phyloP scores from a whole-genome alignment of 1,140 invertebrate species.

The Hylaeus anthracinus region DNA sequence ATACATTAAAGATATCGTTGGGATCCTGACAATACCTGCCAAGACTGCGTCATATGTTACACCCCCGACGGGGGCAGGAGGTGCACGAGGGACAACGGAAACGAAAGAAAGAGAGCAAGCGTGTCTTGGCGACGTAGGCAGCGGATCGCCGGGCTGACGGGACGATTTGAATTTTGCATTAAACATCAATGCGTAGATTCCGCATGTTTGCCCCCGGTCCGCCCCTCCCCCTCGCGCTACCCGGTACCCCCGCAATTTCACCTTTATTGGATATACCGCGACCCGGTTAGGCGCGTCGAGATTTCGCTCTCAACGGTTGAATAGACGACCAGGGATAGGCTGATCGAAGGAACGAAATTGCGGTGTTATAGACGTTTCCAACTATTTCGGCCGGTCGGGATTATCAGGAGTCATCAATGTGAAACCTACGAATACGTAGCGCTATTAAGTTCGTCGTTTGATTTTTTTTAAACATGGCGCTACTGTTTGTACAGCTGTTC shows the following conservation, averaged over 20 bases:
- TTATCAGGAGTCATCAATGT: too few species aligned
- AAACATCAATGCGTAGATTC: conserved; percentile 75
- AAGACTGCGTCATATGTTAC: conserved; percentile 77
- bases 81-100: neutral
- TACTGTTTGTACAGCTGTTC: too few species aligned
- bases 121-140: conserved; percentile 6
- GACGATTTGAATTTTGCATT: conserved; percentile 78
- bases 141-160: conserved; percentile 14
- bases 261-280: conserved; percentile 70
- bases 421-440: too few species aligned
- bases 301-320: conserved; percentile 5
- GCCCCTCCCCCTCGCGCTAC: neutral
- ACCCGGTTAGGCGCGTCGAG: conserved; percentile 3
- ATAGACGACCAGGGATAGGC: neutral
- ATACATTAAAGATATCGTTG: conserved; percentile 77
- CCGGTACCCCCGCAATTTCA: conserved; percentile 61
- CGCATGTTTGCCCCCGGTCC: conserved; percentile 54
- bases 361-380: neutral
- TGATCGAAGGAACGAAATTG: neutral
- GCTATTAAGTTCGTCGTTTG: too few species aligned
- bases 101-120: conserved; percentile 20
- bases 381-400: too few species aligned
- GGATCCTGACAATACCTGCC: conserved; percentile 73
- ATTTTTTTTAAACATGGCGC: too few species aligned
- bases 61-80: conserved; percentile 17